Evolutionary conservation across 2,113 vertebrate genomes (phyloP).

Genomic region (Grammomys surdaster): DNA sequence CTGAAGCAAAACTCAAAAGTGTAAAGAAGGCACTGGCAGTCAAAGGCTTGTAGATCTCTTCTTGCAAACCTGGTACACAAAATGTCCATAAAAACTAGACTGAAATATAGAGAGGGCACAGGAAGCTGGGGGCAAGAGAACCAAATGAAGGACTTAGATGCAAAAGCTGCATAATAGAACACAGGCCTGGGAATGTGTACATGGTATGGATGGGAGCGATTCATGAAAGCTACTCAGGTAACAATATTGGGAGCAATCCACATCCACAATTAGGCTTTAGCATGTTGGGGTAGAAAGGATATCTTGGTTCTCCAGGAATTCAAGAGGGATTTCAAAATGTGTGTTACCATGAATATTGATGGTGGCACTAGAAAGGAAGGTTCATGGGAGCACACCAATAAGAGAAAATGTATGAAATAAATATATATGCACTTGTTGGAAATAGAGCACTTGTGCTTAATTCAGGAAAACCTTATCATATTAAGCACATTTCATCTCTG

Average conservation of each 20-base stretch:
- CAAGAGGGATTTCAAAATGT: too few species aligned
- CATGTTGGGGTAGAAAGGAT: too few species aligned
- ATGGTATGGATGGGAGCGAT: not conserved
- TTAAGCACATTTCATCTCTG: not conserved
- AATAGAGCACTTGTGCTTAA: not conserved
- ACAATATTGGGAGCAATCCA: too few species aligned
- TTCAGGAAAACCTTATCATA: not conserved
- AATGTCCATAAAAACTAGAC: not conserved
- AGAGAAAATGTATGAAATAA: not conserved
- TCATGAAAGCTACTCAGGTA: too few species aligned
- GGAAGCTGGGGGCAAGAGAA: too few species aligned
- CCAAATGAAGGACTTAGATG: not conserved
- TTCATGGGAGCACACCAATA: not conserved
- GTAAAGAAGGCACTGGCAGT: not conserved
- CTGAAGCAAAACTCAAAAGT: too few species aligned
- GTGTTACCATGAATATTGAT: not conserved
- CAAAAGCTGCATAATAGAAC: not conserved
- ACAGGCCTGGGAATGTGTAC: not conserved
- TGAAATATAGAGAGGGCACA: not conserved
- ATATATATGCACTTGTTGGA: not conserved
- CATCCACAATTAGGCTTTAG: too few species aligned
- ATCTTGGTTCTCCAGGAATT: too few species aligned
- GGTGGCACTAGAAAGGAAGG: fast-evolving
- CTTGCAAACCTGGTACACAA: not conserved
- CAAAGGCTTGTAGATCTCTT: not conserved